A percentile compares a stretch with the other conserved stretches of the same genome.
Evolutionary conservation across 2,113 vertebrate species (phyloP).

Genomic region (Chloropsis cyanopogon): DNA sequence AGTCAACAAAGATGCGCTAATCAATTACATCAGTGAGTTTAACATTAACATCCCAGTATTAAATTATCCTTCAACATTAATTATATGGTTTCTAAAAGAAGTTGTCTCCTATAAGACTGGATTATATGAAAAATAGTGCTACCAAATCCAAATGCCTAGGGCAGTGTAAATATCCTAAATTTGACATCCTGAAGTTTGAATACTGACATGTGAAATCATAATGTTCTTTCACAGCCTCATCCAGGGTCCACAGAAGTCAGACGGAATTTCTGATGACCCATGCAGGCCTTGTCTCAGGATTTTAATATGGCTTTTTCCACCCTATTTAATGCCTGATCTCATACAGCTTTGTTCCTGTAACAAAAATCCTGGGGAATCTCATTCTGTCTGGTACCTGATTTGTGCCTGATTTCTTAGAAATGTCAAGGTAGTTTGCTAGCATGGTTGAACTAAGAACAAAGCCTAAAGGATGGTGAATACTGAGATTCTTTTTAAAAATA

Average conservation of each 20-base stretch:
- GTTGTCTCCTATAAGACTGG: not conserved
- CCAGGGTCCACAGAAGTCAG: not conserved
- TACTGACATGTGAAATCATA: not conserved
- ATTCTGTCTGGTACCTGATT: not conserved
- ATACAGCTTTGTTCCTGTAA: not conserved
- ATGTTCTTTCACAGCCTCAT: not conserved
- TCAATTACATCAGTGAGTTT: not conserved
- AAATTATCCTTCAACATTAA: not conserved
- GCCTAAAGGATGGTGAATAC: not conserved
- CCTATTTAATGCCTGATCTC: not conserved
- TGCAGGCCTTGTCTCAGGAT: not conserved
- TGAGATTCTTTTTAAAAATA: not conserved
- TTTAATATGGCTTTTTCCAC: not conserved
- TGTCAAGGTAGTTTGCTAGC: not conserved
- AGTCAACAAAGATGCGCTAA: slow-evolving; percentile 40
- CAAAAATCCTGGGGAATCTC: not conserved
- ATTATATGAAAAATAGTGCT: not conserved
- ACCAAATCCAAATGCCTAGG: not conserved
- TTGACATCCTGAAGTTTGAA: not conserved
- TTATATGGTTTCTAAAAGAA: not conserved
- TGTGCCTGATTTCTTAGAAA: slow-evolving; percentile 16
- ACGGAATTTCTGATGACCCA: not conserved
- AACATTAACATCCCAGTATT: not conserved
- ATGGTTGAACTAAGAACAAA: not conserved
- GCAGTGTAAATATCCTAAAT: not conserved